Base-by-base conservation (phyloP, 1,140 invertebrate species). In the Neodiprion pinetum region DNA sequence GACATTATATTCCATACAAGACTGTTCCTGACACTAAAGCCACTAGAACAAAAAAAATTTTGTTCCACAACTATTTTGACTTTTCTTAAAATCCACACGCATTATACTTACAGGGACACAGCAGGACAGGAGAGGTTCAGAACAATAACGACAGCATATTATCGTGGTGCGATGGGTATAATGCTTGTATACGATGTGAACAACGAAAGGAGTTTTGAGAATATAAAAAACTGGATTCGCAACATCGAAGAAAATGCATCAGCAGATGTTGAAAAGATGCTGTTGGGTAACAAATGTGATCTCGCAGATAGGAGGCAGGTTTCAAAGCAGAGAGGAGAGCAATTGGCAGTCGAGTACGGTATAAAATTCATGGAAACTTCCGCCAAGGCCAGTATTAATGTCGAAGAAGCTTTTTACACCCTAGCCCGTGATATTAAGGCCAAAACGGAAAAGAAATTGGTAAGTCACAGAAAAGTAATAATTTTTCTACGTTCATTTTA, bases 171-270 rank as follows among this genome's bases (percentile, higher is more conserved):
- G 47, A 99, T 99, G 98, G 98, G 98, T 74, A 99, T 99, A 68
- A 99, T 99, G 97, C 91, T 99, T 77, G 97, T 99, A 10, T 99
- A 99, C 88, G 98, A 99, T 87, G 98, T 99, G 78, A 99, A 97
- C 70, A 98, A 98, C 90, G 95, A 97, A 83, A 99, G 98, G 90
- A 98, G 96, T 80, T 99, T 99, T 90, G 97, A 99, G 86, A 99
- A 99, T 87, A 99, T 99, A 78, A 96, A 98, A 79, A 99, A 99
- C 85, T 99, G 98, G 98, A 95, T 99, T 80, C 91, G 98, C 84
- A 99, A 99, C 90, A 99, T 99, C 86, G 97, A 99, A 87, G 98
- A 99, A 90, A 95, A 96, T 89, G 96, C 96, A 23, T 96, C 96
- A 48, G 94, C 96, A 48, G 96, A 98, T 90, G 97, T 98, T 14